These are phyloP conservation scores for Furcifer pardalis DNA, from an alignment of 2,797 vertebrate genomes.

Conservation along the genomic window DNA sequence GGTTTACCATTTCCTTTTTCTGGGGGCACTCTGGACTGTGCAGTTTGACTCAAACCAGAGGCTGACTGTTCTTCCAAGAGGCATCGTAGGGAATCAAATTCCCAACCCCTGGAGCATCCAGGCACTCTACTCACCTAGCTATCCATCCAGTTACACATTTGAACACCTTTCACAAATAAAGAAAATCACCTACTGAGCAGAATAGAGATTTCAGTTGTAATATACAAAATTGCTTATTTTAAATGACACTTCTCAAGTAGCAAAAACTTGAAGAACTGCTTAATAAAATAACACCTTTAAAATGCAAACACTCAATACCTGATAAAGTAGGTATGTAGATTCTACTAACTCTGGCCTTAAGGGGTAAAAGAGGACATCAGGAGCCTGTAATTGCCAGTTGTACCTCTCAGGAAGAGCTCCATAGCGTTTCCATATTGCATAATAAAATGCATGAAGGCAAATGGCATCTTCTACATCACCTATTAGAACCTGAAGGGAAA, in stretches of 20 bases:
- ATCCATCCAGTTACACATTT: background rate
- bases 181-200: background rate
- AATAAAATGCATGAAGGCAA: constrained; percentile 98
- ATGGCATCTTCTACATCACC: constrained; percentile 99
- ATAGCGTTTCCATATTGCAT: constrained; percentile 98
- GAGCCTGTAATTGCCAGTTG: constrained; percentile 98
- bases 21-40: no score
- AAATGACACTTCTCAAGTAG: background rate
- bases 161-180: background rate
- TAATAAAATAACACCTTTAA: background rate
- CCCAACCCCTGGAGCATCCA: no score
- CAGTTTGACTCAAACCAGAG: no score
- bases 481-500: constrained; percentile 85
- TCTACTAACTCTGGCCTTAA: constrained; percentile 96
- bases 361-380: constrained; percentile 95
- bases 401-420: constrained; percentile 96
- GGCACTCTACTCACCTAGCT: no score
- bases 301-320: constrained; percentile 76
- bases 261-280: background rate
- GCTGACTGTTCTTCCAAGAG: background rate
- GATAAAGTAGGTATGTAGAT: constrained; percentile 96
- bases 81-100: no score
- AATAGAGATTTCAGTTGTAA: background rate
- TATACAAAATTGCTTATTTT: background rate
- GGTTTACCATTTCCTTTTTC: no score